phyloP scores from a whole-genome alignment of 2,888 invertebrate genomes.

The Pollenia griseotomentosa region DNA sequence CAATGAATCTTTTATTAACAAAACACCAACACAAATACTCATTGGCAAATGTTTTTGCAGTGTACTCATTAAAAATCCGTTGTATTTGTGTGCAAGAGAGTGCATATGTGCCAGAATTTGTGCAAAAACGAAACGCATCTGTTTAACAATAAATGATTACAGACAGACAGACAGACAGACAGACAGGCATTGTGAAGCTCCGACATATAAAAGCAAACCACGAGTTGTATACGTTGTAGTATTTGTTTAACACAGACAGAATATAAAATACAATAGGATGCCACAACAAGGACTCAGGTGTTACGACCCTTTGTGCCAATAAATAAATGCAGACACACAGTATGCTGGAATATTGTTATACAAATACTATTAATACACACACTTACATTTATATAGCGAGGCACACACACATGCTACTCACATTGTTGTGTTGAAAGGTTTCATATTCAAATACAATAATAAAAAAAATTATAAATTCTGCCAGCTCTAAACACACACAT shows the following conservation, averaged over 20 bases:
- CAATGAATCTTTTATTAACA: slow-evolving; percentile 47
- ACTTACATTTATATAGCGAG: background rate
- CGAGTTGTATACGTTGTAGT: slow-evolving; percentile 10
- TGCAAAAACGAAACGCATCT: slow-evolving; percentile 29
- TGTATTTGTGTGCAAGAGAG: background rate
- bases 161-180: slow-evolving; percentile 4
- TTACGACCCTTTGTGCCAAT: slow-evolving; percentile 15
- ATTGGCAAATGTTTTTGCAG: slow-evolving; percentile 40
- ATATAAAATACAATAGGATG: slow-evolving; percentile 35
- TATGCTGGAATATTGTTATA: slow-evolving; percentile 27
- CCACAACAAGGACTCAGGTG: slow-evolving; percentile 41
- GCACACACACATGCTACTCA: background rate
- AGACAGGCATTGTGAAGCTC: background rate
- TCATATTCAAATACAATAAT: slow-evolving; percentile 39
- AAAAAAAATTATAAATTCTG: slow-evolving; percentile 22
- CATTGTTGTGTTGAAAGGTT: slow-evolving; percentile 16
- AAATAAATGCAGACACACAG: slow-evolving; percentile 22
- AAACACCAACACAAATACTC: slow-evolving; percentile 2
- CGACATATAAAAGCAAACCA: slow-evolving; percentile 11
- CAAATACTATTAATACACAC: slow-evolving; percentile 12
- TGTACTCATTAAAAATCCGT: slow-evolving; percentile 33
- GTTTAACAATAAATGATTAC: slow-evolving; percentile 40
- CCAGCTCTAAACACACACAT: background rate
- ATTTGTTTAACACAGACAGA: background rate
- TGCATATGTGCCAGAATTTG: background rate